Base-by-base conservation (phyloP, 53 echinoderm and acorn worm species). In the Patiria pectinifera region DNA sequence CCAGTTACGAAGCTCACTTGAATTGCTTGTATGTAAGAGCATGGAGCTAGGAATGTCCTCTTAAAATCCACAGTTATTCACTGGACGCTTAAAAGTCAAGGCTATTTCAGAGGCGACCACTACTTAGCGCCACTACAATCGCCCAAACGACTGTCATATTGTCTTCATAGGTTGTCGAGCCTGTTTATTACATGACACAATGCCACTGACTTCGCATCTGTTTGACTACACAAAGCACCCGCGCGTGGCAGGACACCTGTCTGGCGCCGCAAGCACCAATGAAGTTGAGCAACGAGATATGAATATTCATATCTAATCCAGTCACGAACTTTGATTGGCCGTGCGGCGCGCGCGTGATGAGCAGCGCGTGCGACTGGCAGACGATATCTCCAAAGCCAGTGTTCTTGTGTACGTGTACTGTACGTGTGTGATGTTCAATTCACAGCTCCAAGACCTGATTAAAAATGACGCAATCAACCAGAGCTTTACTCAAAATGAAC, bases 161-260 rank as follows among this genome's bases (percentile, higher is more conserved):
- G 49, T 82, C 16, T 48, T 53, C 11, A 4, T 4, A 53, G 16
- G 4, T 49, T 18, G 4, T 49, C 48, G 35, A 35, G 35, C 35
- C 3, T 19, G 48, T 19, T 19, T 76, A 24, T 77, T 24, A 77
- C 58, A 21, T 18, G 8, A 88, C 35, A 78, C 60, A 78, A 62
- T 88, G 88, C 58, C 88, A 86, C 21, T n/a, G n/a, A n/a, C n/a
- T n/a, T n/a, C n/a, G n/a, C n/a, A n/a, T n/a, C n/a, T n/a, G n/a
- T n/a, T n/a, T n/a, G n/a, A n/a, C n/a, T 7, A 8, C 47, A 46
- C 86, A 79, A 79, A 79, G 48, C 2, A 18, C 80, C 59, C 82
- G 59, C 82, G 72, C 72, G 74, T n/a, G 58, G 48, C 71, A 48
- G 70, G 53, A 74, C 86, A 71, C 86, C 86, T 86, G 86, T 46